Evolutionary conservation across 2,797 vertebrate genomes (phyloP).

Genomic region (Peromyscus eremicus): DNA sequence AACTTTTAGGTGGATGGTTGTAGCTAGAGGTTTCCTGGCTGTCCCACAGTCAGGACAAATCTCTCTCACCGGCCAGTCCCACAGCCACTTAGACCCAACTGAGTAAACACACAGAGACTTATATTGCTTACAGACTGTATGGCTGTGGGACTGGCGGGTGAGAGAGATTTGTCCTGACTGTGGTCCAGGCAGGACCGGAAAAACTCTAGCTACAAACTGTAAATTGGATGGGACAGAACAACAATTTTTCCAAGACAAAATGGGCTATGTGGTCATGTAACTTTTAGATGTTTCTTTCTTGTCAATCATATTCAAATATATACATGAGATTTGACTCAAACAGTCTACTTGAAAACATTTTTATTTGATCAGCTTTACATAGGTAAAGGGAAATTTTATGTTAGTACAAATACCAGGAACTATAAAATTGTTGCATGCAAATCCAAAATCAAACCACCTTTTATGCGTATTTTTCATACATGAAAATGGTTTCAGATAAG

Average conservation of each 20-base stretch:
- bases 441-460: slow-evolving; percentile 35
- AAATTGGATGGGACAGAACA: neutral
- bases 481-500: neutral
- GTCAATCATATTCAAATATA: neutral
- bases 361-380: neutral
- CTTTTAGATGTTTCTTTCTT: slow-evolving; percentile 13
- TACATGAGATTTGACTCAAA: neutral
- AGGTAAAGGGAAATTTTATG: neutral
- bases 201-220: no score
- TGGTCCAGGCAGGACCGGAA: no score
- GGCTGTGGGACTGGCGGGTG: no score
- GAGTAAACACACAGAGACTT: no score
- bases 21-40: no score
- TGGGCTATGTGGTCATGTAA: neutral
- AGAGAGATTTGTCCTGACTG: no score
- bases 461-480: neutral
- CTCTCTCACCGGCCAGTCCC: no score
- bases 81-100: no score
- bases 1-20: neutral
- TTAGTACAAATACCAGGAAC: neutral
- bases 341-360: neutral
- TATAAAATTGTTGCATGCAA: slow-evolving; percentile 3
- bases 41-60: no score
- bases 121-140: no score
- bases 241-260: neutral